phyloP scores from a whole-genome alignment of 2,888 invertebrate genomes.

The Argyresthia albistria region DNA sequence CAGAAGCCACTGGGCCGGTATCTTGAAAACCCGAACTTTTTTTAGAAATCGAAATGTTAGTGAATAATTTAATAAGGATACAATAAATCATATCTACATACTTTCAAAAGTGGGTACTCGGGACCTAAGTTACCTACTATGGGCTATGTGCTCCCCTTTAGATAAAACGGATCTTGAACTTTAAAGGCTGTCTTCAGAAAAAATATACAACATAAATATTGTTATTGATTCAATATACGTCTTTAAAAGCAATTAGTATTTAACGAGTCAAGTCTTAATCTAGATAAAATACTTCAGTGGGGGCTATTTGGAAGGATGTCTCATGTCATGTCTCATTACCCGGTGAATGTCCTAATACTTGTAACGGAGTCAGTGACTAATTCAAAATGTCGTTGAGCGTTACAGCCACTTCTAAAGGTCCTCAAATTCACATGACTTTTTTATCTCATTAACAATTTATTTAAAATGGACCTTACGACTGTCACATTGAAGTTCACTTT shows the following conservation, averaged over 20 bases:
- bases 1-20: no score
- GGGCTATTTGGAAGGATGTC: no score
- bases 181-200: background rate
- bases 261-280: no score
- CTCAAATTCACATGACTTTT: background rate
- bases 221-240: background rate
- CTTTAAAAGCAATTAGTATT: background rate
- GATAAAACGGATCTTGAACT: background rate
- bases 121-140: no score
- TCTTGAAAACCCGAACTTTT: no score
- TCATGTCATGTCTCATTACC: no score
- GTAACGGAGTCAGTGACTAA: background rate
- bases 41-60: no score
- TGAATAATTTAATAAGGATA: no score
- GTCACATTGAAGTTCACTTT: background rate
- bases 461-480: background rate
- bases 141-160: no score
- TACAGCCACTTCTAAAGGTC: background rate
- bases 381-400: background rate
- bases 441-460: background rate
- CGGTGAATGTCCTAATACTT: background rate
- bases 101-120: no score
- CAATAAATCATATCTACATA: no score
- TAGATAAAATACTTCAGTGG: no score
- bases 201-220: background rate